These are phyloP conservation scores for Sesamia inferens DNA, from an alignment of 2,888 invertebrate species.

Conservation along the genomic window DNA sequence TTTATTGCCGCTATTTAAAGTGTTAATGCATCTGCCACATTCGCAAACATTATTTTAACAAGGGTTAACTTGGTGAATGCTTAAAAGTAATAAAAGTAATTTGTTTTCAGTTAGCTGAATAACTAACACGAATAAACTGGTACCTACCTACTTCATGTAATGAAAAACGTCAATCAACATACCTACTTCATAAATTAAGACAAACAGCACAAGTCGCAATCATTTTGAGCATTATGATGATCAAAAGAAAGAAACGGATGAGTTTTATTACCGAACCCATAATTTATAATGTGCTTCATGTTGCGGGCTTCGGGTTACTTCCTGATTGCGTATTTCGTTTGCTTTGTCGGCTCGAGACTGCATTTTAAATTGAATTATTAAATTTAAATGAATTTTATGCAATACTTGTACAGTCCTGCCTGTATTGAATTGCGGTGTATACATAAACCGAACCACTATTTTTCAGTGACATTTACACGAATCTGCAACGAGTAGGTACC, in stretches of 20 bases:
- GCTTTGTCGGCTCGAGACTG: conserved; percentile 36
- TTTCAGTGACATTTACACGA: conserved; percentile 7
- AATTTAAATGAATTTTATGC: neutral
- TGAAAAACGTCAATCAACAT: conserved; percentile 18
- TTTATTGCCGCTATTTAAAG: conserved; percentile 69
- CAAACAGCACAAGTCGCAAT: conserved; percentile 28
- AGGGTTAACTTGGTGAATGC: conserved; percentile 29
- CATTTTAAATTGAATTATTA: conserved; percentile 18
- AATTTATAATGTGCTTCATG: conserved; percentile 72
- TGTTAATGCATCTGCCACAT: conserved; percentile 62
- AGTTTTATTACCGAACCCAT: conserved; percentile 77
- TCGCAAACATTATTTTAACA: conserved; percentile 24
- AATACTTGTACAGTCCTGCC: neutral
- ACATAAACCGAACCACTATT: neutral
- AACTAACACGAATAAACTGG: conserved; percentile 1
- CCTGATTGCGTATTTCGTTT: conserved; percentile 69
- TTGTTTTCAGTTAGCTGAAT: conserved; percentile 12
- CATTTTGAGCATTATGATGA: conserved; percentile 62
- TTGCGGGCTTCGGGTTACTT: conserved; percentile 74
- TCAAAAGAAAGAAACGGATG: conserved; percentile 78
- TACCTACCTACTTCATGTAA: conserved; percentile 8
- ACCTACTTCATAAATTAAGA: conserved; percentile 15
- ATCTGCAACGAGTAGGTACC: conserved; percentile 16
- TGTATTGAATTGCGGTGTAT: neutral
- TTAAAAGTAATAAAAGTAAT: conserved; percentile 19